Evolutionary conservation across 2,888 invertebrate species (phyloP), one percentile per base, ranked within the genome.

Genomic region (Lithodes maja): DNA sequence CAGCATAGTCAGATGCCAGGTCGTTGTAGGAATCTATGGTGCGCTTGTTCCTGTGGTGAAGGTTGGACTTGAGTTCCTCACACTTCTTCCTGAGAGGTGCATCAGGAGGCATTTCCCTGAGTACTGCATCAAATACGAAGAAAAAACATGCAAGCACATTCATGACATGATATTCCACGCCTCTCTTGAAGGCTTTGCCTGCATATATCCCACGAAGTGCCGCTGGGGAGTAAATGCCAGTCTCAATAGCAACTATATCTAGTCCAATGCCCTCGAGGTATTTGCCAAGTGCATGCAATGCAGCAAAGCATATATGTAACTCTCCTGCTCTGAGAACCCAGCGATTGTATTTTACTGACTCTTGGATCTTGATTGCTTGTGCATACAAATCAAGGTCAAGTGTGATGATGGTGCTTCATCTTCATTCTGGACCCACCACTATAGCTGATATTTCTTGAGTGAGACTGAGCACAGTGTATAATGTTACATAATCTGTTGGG

Each of bases 181-280:
- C 61, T 61, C 61, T 3, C 12, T 61, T 61, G 61, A 61, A 61
- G 3, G 61, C 61, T 12, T 61, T 61, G 3, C 61, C 61, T 7
- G 7, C 12, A 12, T 61, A 61, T 3, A 61, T 61, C 3, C 61
- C 61, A 3, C 61, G 3, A 3, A 7, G 61, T 3, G 61, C 61
- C 5, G 82, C 49, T 12, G 68, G 68, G 33, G 68, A 61, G 68
- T 82, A 82, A 33, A 82, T 53, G 1, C 55, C 82, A 12, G 12
- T 3, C 55, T 82, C 82, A 2, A 68, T 55, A 33, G 33, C 53
- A 49, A 55, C 68, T 82, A 1, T 53, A 33, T 82, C 82, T 33
- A 82, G 15, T n/a, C 82, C 82, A 17, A 54, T 78, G 3, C 17
- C 81, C 53, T 81, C 81, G 17, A 81, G 17, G 55, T 81, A 81